Evolutionary conservation across 2,888 invertebrate species (phyloP).

Genomic region (Erpobdella octoculata): DNA sequence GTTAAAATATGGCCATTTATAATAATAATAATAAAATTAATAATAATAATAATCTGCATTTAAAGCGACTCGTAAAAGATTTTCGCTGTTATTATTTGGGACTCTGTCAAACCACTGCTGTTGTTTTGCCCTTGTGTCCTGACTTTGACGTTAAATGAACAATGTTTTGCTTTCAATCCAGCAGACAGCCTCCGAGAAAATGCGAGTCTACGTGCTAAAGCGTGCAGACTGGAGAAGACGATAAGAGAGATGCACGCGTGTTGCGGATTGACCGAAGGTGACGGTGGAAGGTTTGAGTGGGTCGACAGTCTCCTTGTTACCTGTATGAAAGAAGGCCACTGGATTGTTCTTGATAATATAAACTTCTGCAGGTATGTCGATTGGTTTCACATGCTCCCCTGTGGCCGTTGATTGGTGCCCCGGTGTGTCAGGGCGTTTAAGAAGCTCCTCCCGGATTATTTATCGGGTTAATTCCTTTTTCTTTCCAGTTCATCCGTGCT

Average conservation of each 20-base stretch:
- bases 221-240: background rate
- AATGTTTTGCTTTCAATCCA: no score
- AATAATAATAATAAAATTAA: no score
- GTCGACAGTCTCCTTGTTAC: constrained; percentile 54
- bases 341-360: constrained; percentile 65
- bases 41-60: no score
- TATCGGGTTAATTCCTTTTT: background rate
- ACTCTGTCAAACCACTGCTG: no score
- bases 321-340: constrained; percentile 52
- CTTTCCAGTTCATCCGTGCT: constrained; percentile 79
- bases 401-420: background rate
- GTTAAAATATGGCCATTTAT: background rate
- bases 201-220: background rate
- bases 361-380: constrained; percentile 77
- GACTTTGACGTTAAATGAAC: no score
- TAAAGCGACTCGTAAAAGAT: no score
- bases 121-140: no score
- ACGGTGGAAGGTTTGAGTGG: constrained; percentile 54
- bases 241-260: background rate
- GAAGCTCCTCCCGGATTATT: background rate
- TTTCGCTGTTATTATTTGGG: no score
- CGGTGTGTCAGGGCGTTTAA: background rate
- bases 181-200: no score
- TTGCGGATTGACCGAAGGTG: constrained; percentile 39
- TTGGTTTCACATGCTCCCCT: background rate